phyloP scores from a whole-genome alignment of 30 jellyfish, hydroid and myxozoan species.

The Aurelia sp. region DNA sequence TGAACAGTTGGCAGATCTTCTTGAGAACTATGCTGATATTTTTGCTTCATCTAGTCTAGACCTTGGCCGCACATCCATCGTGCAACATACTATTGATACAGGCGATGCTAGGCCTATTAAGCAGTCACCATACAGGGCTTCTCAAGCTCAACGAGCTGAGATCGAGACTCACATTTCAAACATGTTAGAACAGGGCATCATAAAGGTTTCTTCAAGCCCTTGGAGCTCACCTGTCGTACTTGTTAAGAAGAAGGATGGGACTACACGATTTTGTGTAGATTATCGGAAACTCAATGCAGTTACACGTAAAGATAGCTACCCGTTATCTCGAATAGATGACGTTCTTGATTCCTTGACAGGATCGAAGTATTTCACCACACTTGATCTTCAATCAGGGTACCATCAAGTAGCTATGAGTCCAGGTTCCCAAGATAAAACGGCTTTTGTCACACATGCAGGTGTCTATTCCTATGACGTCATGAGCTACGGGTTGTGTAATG shows the following conservation, averaged over 20 bases:
- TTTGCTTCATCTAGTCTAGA: conserved; percentile 5
- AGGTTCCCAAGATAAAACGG: conserved; percentile 1
- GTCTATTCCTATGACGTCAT: neutral
- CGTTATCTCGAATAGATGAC: neutral
- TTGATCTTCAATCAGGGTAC: conserved; percentile 23
- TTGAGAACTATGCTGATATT: neutral
- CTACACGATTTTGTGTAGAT: conserved; percentile 35
- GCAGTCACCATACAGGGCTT: conserved; percentile 35
- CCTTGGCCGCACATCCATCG: conserved; percentile 15
- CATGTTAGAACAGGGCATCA: too few relatives aligned
- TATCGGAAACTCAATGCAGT: conserved; percentile 50
- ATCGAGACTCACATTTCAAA: neutral
- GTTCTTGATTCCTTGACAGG: conserved; percentile 15
- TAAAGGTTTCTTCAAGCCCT: conserved; percentile 32
- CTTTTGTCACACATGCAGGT: neutral
- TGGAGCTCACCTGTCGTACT: conserved; percentile 77
- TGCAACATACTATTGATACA: conserved; percentile 35
- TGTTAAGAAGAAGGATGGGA: conserved; percentile 5
- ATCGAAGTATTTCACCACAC: neutral
- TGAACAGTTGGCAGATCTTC: conserved; percentile 6
- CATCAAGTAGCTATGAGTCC: conserved; percentile 24
- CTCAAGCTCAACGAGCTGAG: conserved; percentile 4
- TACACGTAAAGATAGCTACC: neutral
- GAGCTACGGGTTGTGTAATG: conserved; percentile 10
- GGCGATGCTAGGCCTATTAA: conserved; percentile 41